These are phyloP conservation scores for Okamejei kenojei DNA, from an alignment of 2,797 vertebrate species.

Conservation along the genomic window DNA sequence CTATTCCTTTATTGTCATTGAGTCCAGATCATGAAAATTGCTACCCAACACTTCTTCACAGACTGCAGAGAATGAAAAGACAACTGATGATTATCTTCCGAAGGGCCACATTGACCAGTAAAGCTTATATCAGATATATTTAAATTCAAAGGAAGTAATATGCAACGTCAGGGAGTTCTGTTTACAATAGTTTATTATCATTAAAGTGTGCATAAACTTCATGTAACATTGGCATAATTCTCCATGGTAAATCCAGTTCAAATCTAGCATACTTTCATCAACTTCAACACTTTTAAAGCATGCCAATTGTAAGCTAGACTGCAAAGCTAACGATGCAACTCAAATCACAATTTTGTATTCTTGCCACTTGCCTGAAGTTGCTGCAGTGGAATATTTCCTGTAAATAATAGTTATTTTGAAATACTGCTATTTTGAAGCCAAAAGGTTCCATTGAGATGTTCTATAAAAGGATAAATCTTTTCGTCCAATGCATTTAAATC, in stretches of 20 bases:
- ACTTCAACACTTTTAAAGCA: too few species aligned
- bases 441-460: background rate
- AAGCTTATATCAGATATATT: too few species aligned
- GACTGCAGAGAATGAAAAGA: too few species aligned
- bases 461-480: background rate
- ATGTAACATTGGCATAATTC: too few species aligned
- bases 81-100: too few species aligned
- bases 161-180: background rate
- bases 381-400: background rate
- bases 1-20: too few species aligned
- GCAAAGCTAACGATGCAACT: background rate
- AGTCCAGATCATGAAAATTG: too few species aligned
- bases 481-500: background rate
- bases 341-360: background rate
- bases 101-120: too few species aligned
- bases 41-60: too few species aligned
- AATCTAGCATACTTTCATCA: too few species aligned
- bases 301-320: background rate
- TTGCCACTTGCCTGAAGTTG: background rate
- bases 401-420: background rate
- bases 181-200: background rate
- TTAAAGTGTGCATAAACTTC: too few species aligned
- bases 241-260: background rate
- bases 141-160: too few species aligned
- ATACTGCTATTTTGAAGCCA: background rate